These are phyloP conservation scores for Indicator indicator DNA, from an alignment of 2,113 vertebrate species.

Conservation along the genomic window DNA sequence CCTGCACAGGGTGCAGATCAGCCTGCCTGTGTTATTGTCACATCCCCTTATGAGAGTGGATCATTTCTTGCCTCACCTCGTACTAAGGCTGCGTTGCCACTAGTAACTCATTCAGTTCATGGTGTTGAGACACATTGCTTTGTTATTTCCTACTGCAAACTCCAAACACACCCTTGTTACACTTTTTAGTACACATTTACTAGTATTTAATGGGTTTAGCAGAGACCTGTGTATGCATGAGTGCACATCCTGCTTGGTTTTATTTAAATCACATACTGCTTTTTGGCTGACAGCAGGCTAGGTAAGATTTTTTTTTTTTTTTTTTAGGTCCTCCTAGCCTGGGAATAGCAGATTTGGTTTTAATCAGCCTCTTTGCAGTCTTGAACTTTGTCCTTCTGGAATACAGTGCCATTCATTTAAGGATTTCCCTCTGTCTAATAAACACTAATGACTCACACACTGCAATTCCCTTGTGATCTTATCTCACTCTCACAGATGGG, in stretches of 20 bases:
- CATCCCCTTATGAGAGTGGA: not conserved
- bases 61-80: not conserved
- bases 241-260: not conserved
- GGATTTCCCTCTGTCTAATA: slow-evolving; percentile 58
- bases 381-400: slow-evolving; percentile 52
- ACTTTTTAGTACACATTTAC: not conserved
- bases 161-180: not conserved
- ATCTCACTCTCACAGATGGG: slow-evolving; percentile 46
- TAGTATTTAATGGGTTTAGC: not conserved
- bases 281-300: not conserved
- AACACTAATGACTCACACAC: slow-evolving; percentile 42
- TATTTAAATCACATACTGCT: not conserved
- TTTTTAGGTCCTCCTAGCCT: not conserved
- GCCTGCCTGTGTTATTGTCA: not conserved
- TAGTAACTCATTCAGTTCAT: not conserved
- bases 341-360: slow-evolving; percentile 30
- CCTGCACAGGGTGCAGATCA: rapidly evolving
- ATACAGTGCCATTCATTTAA: slow-evolving; percentile 22
- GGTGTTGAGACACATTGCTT: not conserved
- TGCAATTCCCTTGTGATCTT: slow-evolving; percentile 36
- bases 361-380: slow-evolving; percentile 38
- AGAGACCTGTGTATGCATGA: rapidly evolving
- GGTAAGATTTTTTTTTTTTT: not conserved
- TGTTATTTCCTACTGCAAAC: not conserved
- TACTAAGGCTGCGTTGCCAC: not conserved